Base-by-base conservation (phyloP, 2,888 invertebrate genomes). In the Nemotelus nigrinus region DNA sequence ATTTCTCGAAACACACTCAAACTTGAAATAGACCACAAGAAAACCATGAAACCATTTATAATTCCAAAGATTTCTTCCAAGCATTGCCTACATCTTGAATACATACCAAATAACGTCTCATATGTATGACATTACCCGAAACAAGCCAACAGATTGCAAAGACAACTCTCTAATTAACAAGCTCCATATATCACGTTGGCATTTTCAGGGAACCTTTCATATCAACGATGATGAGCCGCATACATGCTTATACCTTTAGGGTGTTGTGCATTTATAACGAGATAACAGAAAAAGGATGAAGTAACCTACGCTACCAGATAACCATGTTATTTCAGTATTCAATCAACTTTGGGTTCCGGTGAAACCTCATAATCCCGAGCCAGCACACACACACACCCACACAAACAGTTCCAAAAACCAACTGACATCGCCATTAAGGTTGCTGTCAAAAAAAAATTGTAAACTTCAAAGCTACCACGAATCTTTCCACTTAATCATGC, bases 401-500 rank as follows among this genome's bases (percentile, higher is more conserved):
- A 4, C n/a, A 57, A 57, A 25, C n/a, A 57, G 1, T 8, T 4
- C 57, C 10, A 57, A 5, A 57, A 57, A 4, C n/a, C 57, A 25
- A 3, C 10, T 57, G n/a, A 25, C 57, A 10, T 57, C n/a, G 10
- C 0, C 57, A 57, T 57, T 4, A 8, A 2, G 50, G 50, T 7
- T 57, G 10, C n/a, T 25, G 25, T 3, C 57, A 8, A 10, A 43
- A 63, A 8, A 63, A n/a, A 63, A 63, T 4, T 43, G 41, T 44
- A 25, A 60, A 41, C 39, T 63, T 74, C 60, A 74, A 74, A 74
- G 48, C 48, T 74, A 63, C 45, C 60, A 74, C 50, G 48, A 60
- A 50, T 39, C 74, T 48, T 50, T 48, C 39, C 41, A 74, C 47
- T 74, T 74, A 74, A 74, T 74, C 74, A 74, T 58, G 74, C 74